Percentiles rank a stretch among this genome's conserved stretches.
Evolutionary conservation across 1,140 invertebrate species (phyloP).

Genomic region (Mamestra configurata): DNA sequence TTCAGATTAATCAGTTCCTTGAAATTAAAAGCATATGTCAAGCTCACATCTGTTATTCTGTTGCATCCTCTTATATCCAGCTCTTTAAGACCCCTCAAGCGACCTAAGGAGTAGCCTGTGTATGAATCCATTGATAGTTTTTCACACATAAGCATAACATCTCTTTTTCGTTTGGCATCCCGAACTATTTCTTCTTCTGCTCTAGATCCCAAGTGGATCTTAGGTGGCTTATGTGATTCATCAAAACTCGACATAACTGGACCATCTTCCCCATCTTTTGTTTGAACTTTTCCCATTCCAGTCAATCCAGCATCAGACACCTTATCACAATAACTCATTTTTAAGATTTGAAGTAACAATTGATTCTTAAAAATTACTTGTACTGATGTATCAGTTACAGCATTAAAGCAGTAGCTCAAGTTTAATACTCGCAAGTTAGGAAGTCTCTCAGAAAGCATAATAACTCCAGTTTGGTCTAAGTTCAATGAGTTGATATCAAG

Average conservation of each 20-base stretch:
- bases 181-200: constrained; percentile 91
- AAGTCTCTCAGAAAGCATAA: constrained; percentile 88
- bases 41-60: constrained; percentile 91
- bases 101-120: constrained; percentile 88
- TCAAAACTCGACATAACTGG: constrained; percentile 74
- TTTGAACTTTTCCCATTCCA: constrained; percentile 88
- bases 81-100: constrained; percentile 88
- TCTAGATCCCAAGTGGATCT: constrained; percentile 89
- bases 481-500: constrained; percentile 90
- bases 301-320: constrained; percentile 91
- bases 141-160: constrained; percentile 90
- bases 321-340: constrained; percentile 90
- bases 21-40: constrained; percentile 91
- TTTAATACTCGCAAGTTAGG: constrained; percentile 89
- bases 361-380: constrained; percentile 90
- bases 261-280: constrained; percentile 70
- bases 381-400: constrained; percentile 90
- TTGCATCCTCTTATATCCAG: constrained; percentile 91
- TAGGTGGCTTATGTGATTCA: constrained; percentile 69
- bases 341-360: constrained; percentile 88
- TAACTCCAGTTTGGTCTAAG: constrained; percentile 89
- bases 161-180: constrained; percentile 90
- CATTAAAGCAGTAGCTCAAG: constrained; percentile 90
- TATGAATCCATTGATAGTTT: constrained; percentile 84
- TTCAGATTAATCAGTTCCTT: constrained; percentile 89